These are phyloP conservation scores for Apistogramma diplotaenia DNA, from an alignment of 2,113 vertebrate genomes.

Conservation along the genomic window DNA sequence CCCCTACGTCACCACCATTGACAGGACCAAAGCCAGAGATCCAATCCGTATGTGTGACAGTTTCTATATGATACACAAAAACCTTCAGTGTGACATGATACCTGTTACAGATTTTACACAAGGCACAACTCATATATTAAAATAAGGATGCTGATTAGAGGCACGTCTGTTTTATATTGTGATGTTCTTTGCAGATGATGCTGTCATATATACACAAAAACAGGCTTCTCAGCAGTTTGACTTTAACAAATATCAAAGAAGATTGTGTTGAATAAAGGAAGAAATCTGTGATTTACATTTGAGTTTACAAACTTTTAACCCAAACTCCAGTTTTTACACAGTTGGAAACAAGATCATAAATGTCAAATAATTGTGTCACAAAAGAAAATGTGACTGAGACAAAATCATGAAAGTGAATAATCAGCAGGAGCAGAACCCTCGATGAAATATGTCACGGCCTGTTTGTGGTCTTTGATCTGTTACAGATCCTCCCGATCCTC, in stretches of 20 bases:
- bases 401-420: neutral
- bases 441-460: neutral
- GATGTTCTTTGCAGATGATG: neutral
- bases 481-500: slow-evolving; percentile 94
- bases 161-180: neutral
- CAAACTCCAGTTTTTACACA: neutral
- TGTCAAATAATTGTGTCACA: neutral
- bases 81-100: neutral
- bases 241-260: neutral
- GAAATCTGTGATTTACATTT: neutral
- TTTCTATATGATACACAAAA: neutral
- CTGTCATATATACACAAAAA: fast-evolving
- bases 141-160: too few relatives aligned
- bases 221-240: neutral
- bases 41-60: slow-evolving; percentile 86
- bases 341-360: neutral
- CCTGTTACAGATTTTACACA: neutral
- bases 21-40: slow-evolving; percentile 87
- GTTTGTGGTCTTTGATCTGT: neutral
- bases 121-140: neutral
- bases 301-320: neutral
- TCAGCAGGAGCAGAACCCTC: neutral
- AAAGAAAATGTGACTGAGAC: neutral
- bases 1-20: slow-evolving; percentile 79
- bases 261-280: neutral